These are phyloP conservation scores for Epirrhoe alternata DNA, from an alignment of 2,888 invertebrate species.

Conservation along the genomic window DNA sequence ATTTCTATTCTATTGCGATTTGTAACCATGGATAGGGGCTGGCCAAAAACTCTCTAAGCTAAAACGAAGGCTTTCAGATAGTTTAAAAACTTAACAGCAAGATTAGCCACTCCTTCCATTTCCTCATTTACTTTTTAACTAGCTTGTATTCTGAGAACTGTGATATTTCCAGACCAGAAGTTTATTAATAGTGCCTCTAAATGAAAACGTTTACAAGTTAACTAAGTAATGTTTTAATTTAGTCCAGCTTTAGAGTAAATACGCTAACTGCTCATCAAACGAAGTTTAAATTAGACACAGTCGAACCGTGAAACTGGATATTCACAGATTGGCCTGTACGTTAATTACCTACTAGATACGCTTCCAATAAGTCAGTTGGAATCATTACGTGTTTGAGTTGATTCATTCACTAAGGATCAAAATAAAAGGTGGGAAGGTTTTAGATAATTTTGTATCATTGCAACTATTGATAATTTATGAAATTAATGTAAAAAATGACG, in stretches of 20 bases:
- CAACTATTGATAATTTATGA: no score
- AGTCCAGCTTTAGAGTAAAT: conserved; percentile 35
- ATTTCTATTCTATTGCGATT: no score
- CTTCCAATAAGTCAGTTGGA: conserved; percentile 13
- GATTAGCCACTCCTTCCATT: no score
- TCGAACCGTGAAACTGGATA: conserved; percentile 55
- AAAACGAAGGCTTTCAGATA: background rate
- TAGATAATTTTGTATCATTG: no score
- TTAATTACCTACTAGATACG: conserved; percentile 32
- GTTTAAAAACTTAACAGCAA: no score
- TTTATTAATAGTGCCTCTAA: background rate
- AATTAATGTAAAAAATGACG: no score
- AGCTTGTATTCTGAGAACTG: no score
- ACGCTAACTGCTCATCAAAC: conserved; percentile 52
- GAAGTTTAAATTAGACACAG: conserved; percentile 46
- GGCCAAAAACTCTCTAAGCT: background rate
- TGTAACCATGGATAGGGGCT: no score
- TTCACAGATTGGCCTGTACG: conserved; percentile 37
- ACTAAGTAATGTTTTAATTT: background rate
- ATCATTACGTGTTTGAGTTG: background rate
- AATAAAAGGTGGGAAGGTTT: background rate
- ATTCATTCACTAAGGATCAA: background rate
- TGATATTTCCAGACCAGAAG: no score
- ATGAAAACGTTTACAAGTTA: background rate
- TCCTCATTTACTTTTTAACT: no score